A percentile compares a stretch with the other conserved stretches of the same genome.
These are phyloP conservation scores for Varanus salvator DNA, from an alignment of 2,113 vertebrate species.

Conservation along the genomic window DNA sequence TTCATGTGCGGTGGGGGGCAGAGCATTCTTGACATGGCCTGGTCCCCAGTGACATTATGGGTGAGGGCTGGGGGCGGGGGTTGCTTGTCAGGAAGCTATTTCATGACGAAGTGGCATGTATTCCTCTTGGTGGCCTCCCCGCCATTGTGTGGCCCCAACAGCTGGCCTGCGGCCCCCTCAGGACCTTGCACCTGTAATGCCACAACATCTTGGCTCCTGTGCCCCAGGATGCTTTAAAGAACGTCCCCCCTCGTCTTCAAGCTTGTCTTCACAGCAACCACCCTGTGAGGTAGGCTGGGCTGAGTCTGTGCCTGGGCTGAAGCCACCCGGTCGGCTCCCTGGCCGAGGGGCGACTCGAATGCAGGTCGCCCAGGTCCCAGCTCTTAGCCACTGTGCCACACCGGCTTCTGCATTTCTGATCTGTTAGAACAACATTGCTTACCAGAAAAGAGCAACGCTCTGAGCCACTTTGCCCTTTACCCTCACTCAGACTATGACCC, in stretches of 20 bases:
- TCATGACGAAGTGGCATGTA: background rate
- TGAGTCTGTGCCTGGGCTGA: too few relatives aligned
- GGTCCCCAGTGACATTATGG: fast-evolving
- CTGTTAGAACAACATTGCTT: too few relatives aligned
- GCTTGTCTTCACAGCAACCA: too few relatives aligned
- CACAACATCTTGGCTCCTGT: too few relatives aligned
- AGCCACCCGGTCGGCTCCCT: too few relatives aligned
- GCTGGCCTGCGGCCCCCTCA: background rate
- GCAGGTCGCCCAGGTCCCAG: too few relatives aligned
- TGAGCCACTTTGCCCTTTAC: background rate
- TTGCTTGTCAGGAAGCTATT: background rate
- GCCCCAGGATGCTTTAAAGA: background rate
- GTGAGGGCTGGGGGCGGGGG: background rate
- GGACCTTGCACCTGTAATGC: background rate
- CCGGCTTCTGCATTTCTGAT: too few relatives aligned
- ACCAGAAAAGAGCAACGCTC: background rate
- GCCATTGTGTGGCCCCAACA: background rate
- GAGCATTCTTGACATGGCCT: fast-evolving
- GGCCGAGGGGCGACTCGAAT: too few relatives aligned
- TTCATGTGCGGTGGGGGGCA: fast-evolving
- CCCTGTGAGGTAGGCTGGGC: too few relatives aligned
- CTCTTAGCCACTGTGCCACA: too few relatives aligned
- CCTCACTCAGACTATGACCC: too few relatives aligned
- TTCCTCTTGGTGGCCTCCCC: slow-evolving; percentile 23
- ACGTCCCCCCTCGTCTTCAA: too few relatives aligned